Evolutionary conservation across 2,797 vertebrate species (phyloP).

Genomic region (Ataeniobius toweri): DNA sequence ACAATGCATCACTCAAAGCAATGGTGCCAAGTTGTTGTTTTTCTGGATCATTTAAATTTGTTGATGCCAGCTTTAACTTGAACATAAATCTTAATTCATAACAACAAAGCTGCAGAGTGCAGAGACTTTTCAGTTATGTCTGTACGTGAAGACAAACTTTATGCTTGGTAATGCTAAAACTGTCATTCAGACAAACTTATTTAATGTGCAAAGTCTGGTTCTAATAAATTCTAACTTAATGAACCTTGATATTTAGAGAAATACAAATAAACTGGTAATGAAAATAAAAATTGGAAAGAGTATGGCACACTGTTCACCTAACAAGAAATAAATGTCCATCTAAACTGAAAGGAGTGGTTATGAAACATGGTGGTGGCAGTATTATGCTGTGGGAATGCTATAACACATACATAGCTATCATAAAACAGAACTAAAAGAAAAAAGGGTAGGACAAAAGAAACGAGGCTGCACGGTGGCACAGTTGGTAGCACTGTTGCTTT

Average conservation of each 20-base stretch:
- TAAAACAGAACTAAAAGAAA: neutral
- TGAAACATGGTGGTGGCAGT: neutral
- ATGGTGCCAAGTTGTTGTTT: slow-evolving; percentile 9
- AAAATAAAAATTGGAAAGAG: neutral
- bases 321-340: too few relatives aligned
- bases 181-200: neutral
- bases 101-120: neutral
- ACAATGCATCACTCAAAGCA: slow-evolving; percentile 4
- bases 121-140: neutral
- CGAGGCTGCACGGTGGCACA: too few relatives aligned
- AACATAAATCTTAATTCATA: slow-evolving; percentile 9
- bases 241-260: neutral
- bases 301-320: too few relatives aligned
- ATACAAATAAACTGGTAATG: neutral
- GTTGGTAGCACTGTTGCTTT: too few relatives aligned
- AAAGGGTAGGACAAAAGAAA: neutral
- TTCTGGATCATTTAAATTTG: slow-evolving; percentile 22
- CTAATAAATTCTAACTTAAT: neutral
- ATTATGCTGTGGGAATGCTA: neutral
- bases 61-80: neutral
- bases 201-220: neutral
- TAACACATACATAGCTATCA: neutral
- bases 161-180: neutral
- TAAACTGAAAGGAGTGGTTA: too few relatives aligned
- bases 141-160: neutral